phyloP scores from a whole-genome alignment of 2,888 invertebrate genomes.

The Tinea trinotella region DNA sequence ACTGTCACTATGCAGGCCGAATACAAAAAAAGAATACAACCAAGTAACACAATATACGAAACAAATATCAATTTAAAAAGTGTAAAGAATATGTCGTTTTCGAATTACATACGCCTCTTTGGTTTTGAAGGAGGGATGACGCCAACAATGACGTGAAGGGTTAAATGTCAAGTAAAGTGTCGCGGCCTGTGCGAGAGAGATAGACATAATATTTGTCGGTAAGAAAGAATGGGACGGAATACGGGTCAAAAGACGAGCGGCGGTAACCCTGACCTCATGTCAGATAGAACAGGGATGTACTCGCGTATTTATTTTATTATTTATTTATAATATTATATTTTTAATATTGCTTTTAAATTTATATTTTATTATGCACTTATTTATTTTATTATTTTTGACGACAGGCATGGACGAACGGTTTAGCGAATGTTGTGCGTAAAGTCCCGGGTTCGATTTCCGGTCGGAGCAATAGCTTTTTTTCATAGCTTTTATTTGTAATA shows the following conservation, averaged over 20 bases:
- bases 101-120: constrained; percentile 1
- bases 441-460: too few relatives aligned
- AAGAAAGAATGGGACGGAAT: constrained; percentile 37
- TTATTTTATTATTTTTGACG: too few relatives aligned
- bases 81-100: neutral
- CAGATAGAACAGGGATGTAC: constrained; percentile 51
- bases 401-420: too few relatives aligned
- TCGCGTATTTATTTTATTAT: constrained; percentile 23
- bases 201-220: constrained; percentile 31
- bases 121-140: constrained; percentile 41
- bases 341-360: too few relatives aligned
- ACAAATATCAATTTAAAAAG: neutral
- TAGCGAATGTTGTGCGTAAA: too few relatives aligned
- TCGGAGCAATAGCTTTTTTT: too few relatives aligned
- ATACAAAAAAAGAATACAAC: too few relatives aligned
- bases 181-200: constrained; percentile 59
- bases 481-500: too few relatives aligned
- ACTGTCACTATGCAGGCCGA: too few relatives aligned
- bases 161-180: constrained; percentile 68
- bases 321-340: too few relatives aligned
- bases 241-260: constrained; percentile 69
- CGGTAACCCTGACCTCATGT: constrained; percentile 64
- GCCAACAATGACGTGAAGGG: constrained; percentile 63
- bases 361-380: too few relatives aligned
- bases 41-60: too few relatives aligned